Base-by-base conservation (phyloP, 2,888 invertebrate species). In the Tridacna crocea region DNA sequence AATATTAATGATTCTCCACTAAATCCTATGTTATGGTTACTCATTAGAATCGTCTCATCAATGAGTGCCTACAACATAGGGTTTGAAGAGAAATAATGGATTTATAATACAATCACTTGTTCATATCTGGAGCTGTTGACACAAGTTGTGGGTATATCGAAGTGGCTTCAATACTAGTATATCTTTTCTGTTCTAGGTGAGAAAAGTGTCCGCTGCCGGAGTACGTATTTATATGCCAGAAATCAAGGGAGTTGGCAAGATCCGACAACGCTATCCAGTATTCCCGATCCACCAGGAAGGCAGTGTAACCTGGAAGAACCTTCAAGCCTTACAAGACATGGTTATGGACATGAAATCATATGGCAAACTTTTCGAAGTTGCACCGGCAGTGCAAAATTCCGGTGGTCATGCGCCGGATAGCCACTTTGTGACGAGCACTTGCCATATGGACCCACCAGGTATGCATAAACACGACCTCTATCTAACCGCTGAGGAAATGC, bases 191-290 rank as follows among this genome's bases (percentile, higher is more conserved):
- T 19, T 66, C 2, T 60, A 84, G 76, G 76, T 89, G 0, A 72
- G 79, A 51, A 60, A 48, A 8, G 87, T 88, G 2, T 72, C 80
- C 0, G 86, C 91, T 0, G 87, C 90, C 0, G 91, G 91, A 11
- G 77, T 72, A n/a, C 83, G 87, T 22, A 85, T 88, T 26, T 84
- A 88, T 63, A 77, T 86, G 12, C 88, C 89, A 0, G 80, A 89
- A 17, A 91, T 92, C 48, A 86, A 87, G 1, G 89, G 88, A 3
- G 87, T 92, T 13, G 92, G 92, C 2, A 82, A 82, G 12, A 48
- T 92, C 12, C 84, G 92, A 15, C 83, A 85, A 10, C 85, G 92
- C 70, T 92, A 89, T 72, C 92, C 92, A 0, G 86, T 92, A 22
- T 79, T 90, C 19, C 84, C 92, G 0, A 75, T 90, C 0, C 90